Evolutionary conservation across 2,113 vertebrate genomes (phyloP).

Genomic region (Elgaria multicarinata): DNA sequence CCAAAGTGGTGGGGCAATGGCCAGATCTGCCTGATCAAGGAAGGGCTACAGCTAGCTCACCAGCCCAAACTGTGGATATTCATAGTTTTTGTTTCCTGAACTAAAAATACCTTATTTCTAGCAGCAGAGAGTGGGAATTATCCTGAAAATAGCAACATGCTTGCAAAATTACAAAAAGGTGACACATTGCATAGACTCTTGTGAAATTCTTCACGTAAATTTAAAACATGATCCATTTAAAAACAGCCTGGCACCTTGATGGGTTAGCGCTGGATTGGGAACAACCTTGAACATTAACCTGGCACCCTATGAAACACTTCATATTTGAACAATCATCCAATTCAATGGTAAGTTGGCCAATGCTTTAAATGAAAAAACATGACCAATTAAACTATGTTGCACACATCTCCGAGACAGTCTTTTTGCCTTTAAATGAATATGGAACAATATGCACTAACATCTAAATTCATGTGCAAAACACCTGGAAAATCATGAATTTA

Average conservation of each 20-base stretch:
- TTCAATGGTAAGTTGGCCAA: neutral
- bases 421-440: neutral
- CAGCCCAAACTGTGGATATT: neutral
- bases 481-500: neutral
- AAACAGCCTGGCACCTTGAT: neutral
- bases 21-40: neutral
- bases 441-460: neutral
- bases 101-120: neutral
- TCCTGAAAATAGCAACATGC: neutral
- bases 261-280: neutral
- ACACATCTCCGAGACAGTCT: neutral
- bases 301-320: neutral
- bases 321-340: neutral
- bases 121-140: neutral
- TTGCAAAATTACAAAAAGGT: neutral
- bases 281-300: neutral
- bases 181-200: neutral
- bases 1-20: neutral
- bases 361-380: neutral
- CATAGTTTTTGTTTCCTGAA: neutral
- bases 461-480: neutral
- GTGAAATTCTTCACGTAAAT: neutral
- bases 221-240: neutral
- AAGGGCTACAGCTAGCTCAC: neutral
- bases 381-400: neutral